Conservation (phyloP, 1,140 invertebrate genomes). For the Drosophila rhopaloa region DNA sequence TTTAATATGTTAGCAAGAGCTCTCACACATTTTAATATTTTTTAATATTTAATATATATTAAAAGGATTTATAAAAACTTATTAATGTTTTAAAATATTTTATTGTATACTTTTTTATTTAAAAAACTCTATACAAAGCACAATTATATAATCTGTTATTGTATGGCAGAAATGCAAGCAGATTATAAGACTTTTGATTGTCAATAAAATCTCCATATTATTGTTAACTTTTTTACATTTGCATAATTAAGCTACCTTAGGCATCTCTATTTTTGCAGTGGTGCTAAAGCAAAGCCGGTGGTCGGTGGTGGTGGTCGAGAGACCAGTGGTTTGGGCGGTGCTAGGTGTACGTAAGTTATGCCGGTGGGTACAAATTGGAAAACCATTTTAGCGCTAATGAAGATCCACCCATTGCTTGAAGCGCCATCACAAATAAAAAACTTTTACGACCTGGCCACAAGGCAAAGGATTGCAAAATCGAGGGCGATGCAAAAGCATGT, state of each 20-base stretch:
- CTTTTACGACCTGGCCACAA: conserved; percentile 29
- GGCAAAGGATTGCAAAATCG: conserved; percentile 5
- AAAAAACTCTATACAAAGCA: no score
- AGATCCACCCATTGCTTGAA: conserved; percentile 78
- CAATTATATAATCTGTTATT: no score
- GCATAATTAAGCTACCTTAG: background rate
- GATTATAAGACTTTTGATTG: no score
- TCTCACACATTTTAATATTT: no score
- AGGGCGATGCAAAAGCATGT: background rate
- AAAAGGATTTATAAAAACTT: no score
- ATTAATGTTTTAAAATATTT: no score
- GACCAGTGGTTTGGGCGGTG: conserved; percentile 22
- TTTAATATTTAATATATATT: no score
- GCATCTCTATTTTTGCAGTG: background rate
- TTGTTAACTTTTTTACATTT: no score
- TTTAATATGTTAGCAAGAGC: no score
- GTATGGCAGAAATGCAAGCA: no score
- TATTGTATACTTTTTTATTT: no score
- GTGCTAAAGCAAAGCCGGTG: conserved; percentile 1
- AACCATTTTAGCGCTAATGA: conserved; percentile 68
- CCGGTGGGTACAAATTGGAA: conserved; percentile 51
- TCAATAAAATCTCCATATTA: no score
- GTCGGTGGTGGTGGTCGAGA: conserved; percentile 1
- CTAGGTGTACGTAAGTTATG: conserved; percentile 20
- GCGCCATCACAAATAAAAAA: conserved; percentile 66